Evolutionary conservation across 2,113 vertebrate genomes (phyloP).

Genomic region (Bubalus kerabau): DNA sequence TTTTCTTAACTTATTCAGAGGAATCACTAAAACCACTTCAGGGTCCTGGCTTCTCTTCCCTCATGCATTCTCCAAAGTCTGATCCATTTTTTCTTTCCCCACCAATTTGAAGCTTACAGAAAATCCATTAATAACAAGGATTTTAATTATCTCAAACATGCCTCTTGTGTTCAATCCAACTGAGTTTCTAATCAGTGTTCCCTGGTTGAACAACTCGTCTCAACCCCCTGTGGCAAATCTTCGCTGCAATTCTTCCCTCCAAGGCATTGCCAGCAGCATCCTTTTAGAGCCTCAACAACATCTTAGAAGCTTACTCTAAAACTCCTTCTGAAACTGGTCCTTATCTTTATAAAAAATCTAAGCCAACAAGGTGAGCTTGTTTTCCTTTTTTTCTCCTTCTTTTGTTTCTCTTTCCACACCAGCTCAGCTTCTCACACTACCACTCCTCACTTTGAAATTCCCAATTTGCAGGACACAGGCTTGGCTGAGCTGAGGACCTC

Average conservation of each 20-base stretch:
- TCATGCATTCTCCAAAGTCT: background rate
- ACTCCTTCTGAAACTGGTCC: background rate
- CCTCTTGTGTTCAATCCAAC: background rate
- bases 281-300: background rate
- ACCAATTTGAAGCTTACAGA: background rate
- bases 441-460: background rate
- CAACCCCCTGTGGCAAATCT: background rate
- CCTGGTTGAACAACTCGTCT: slow-evolving; percentile 25
- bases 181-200: slow-evolving; percentile 36
- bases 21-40: background rate
- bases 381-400: background rate
- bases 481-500: background rate
- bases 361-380: background rate
- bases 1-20: background rate
- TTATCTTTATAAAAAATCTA: background rate
- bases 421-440: background rate
- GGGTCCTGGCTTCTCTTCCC: background rate
- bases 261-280: background rate
- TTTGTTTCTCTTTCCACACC: background rate
- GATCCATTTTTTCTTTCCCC: background rate
- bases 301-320: background rate
- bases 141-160: slow-evolving; percentile 47
- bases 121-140: slow-evolving; percentile 44
- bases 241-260: background rate
- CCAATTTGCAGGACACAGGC: background rate